Evolutionary conservation across 2,113 vertebrate species (phyloP).

Genomic region (Blennius ocellaris): DNA sequence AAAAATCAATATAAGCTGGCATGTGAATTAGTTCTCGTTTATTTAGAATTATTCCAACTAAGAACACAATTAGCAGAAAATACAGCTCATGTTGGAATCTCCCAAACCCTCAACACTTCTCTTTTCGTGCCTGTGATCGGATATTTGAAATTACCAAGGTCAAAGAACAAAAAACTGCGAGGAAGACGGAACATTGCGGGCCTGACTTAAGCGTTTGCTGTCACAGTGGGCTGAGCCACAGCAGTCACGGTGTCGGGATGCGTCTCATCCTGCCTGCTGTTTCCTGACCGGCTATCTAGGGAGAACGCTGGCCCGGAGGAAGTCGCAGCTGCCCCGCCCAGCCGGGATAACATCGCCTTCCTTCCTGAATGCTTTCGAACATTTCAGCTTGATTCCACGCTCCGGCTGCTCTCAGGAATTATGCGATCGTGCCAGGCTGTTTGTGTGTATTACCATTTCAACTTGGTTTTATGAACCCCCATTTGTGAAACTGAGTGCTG

Average conservation of each 20-base stretch:
- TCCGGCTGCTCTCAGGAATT: slow-evolving; percentile 67
- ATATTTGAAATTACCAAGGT: slow-evolving; percentile 34
- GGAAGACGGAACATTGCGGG: slow-evolving; percentile 43
- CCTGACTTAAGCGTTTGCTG: slow-evolving; percentile 32
- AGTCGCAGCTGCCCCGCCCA: slow-evolving; percentile 73
- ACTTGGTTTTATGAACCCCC: background rate
- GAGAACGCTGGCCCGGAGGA: slow-evolving; percentile 71
- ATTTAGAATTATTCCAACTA: slow-evolving; percentile 15
- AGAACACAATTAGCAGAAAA: slow-evolving; percentile 13
- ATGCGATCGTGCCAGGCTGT: slow-evolving; percentile 31
- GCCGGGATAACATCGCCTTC: slow-evolving; percentile 78
- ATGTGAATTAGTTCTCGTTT: background rate
- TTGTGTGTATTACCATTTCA: background rate
- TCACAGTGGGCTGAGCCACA: slow-evolving; percentile 36
- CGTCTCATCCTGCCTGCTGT: slow-evolving; percentile 81
- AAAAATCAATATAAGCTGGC: background rate
- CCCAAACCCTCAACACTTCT: slow-evolving; percentile 34
- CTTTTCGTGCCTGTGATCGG: slow-evolving; percentile 14
- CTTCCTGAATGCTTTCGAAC: slow-evolving; percentile 76
- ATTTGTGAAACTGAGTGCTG: background rate
- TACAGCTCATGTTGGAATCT: slow-evolving; percentile 35
- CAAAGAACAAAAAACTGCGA: slow-evolving; percentile 23
- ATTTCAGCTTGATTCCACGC: slow-evolving; percentile 69
- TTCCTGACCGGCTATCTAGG: slow-evolving; percentile 78
- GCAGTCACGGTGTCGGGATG: slow-evolving; percentile 70